phyloP scores from a whole-genome alignment of 37 sponge, comb jelly and placozoan genomes.

The Chondrilla cf. caribensis region DNA sequence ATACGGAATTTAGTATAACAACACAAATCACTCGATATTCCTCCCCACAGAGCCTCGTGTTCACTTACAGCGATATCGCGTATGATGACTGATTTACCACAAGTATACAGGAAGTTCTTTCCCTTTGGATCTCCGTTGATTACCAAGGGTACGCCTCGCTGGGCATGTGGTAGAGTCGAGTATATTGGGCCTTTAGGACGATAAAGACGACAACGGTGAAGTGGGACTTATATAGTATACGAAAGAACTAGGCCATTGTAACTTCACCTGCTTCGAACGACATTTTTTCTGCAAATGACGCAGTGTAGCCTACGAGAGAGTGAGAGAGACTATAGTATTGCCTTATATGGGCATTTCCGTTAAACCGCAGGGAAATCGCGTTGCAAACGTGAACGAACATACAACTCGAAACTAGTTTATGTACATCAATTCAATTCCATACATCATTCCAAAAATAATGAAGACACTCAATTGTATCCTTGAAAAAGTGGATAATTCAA shows the following conservation, averaged over 20 bases:
- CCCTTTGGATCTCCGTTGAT: constrained; percentile 95
- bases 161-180: constrained; percentile 61
- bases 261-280: neutral
- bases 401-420: no score
- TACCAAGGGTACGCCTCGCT: constrained; percentile 69
- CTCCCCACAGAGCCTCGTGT: neutral
- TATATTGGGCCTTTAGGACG: constrained; percentile 59
- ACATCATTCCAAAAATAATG: no score
- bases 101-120: constrained; percentile 87
- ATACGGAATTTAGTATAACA: neutral
- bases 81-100: constrained; percentile 86
- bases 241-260: neutral
- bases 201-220: neutral
- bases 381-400: no score
- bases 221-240: neutral
- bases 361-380: no score
- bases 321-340: neutral
- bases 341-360: constrained; percentile 7
- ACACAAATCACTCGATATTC: no score
- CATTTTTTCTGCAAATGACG: neutral
- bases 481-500: no score
- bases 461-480: no score
- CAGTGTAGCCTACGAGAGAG: neutral
- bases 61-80: constrained; percentile 76
- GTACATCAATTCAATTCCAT: no score